These are phyloP conservation scores for Spermophilus dauricus DNA, from an alignment of 2,113 vertebrate species.

Conservation along the genomic window DNA sequence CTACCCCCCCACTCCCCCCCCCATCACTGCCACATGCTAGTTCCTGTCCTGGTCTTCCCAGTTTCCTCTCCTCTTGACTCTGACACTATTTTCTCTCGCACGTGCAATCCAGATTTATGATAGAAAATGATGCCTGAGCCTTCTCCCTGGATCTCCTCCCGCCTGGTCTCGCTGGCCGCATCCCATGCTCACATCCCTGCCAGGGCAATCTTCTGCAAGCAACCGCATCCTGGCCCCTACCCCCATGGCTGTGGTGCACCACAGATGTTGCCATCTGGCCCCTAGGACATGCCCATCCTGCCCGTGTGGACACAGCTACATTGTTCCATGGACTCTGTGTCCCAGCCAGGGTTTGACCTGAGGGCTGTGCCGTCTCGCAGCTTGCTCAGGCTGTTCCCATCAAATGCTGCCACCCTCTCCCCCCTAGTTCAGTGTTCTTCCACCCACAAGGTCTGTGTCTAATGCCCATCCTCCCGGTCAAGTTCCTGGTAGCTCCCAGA, in stretches of 20 bases:
- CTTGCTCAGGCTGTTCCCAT: background rate
- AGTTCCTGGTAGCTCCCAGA: background rate
- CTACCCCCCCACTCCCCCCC: no score
- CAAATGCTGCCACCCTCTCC: background rate
- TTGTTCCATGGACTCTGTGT: background rate
- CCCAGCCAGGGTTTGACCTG: background rate
- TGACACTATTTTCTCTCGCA: background rate
- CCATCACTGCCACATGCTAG: background rate
- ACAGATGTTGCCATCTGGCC: background rate
- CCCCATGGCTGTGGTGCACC: background rate
- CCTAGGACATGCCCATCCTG: background rate
- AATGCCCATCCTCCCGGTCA: background rate
- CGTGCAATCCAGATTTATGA: background rate
- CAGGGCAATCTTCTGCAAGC: background rate
- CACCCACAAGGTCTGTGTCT: background rate
- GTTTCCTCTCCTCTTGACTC: background rate
- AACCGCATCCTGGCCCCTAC: fast-evolving
- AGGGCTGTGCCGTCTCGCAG: background rate
- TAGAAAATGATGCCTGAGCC: background rate
- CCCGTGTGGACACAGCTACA: fast-evolving
- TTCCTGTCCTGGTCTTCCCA: background rate
- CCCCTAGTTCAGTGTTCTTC: background rate
- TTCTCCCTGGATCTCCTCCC: background rate
- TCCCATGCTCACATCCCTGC: background rate
- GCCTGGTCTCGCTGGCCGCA: background rate